phyloP scores from a whole-genome alignment of 2,888 invertebrate genomes.

The Rhynchonema sp. region DNA sequence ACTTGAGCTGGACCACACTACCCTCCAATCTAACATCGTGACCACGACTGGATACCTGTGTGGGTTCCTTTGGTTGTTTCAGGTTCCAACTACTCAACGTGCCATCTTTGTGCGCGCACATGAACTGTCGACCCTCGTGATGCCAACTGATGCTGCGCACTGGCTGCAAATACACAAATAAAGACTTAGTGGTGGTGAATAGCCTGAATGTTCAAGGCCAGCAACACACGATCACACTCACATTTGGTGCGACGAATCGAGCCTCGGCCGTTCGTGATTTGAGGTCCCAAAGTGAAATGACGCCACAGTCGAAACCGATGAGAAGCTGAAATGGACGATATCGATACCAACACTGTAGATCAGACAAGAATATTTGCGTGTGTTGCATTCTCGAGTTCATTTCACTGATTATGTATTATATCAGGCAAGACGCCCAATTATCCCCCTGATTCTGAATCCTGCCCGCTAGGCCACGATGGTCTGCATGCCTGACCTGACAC shows the following conservation, averaged over 20 bases:
- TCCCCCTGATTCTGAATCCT: no score
- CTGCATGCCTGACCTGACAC: no score
- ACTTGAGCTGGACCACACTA: no score
- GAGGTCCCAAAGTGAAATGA: slow-evolving; percentile 87
- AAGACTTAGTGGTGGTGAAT: no score
- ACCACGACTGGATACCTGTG: no score
- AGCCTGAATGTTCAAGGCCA: neutral
- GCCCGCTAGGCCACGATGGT: no score
- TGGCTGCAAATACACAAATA: slow-evolving; percentile 16
- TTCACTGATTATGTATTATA: no score
- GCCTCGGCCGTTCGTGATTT: slow-evolving; percentile 63
- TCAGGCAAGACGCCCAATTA: no score
- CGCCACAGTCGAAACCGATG: slow-evolving; percentile 84
- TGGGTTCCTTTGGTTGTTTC: slow-evolving; percentile 30
- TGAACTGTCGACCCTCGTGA: slow-evolving; percentile 88
- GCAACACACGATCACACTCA: neutral
- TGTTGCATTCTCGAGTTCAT: neutral
- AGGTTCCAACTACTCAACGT: slow-evolving; percentile 81
- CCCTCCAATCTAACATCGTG: no score
- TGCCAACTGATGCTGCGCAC: slow-evolving; percentile 83
- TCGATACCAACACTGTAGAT: no score
- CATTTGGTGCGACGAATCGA: slow-evolving; percentile 32
- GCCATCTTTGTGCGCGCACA: slow-evolving; percentile 81
- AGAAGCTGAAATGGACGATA: slow-evolving; percentile 62
- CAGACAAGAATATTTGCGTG: neutral